phyloP scores from a whole-genome alignment of 2,888 invertebrate genomes.

The Eurois occulta region DNA sequence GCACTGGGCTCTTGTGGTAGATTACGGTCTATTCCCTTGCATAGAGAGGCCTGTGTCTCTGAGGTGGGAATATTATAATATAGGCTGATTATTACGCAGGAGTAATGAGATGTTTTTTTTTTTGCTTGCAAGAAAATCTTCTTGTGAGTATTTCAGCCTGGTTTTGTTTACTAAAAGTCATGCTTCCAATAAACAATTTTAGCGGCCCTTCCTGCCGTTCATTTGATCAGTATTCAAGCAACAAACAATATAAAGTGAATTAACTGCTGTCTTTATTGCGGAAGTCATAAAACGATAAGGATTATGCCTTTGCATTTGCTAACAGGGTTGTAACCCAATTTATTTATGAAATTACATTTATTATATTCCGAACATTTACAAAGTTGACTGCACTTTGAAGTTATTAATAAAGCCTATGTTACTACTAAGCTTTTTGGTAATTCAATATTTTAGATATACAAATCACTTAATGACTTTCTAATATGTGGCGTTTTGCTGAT shows the following conservation, averaged over 20 bases:
- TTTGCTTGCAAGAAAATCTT: too few relatives aligned
- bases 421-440: not conserved
- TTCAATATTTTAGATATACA: not conserved
- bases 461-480: not conserved
- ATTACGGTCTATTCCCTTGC: not conserved
- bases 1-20: too few relatives aligned
- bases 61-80: not conserved
- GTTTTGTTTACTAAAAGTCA: not conserved
- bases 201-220: not conserved
- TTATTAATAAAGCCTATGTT: not conserved
- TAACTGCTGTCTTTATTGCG: constrained; percentile 38
- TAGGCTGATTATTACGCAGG: not conserved
- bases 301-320: constrained; percentile 36
- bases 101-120: too few relatives aligned
- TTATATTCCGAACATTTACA: not conserved
- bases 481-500: not conserved
- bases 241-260: constrained; percentile 12
- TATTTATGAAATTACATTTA: not conserved
- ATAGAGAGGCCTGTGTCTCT: not conserved
- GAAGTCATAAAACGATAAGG: constrained; percentile 47
- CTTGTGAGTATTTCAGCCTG: not conserved
- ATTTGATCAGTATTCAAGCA: not conserved
- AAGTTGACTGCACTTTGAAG: not conserved
- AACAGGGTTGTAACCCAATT: constrained; percentile 7
- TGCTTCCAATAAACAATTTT: not conserved